Conservation (phyloP, 2,888 invertebrate species). For the Diabrotica balteata region DNA sequence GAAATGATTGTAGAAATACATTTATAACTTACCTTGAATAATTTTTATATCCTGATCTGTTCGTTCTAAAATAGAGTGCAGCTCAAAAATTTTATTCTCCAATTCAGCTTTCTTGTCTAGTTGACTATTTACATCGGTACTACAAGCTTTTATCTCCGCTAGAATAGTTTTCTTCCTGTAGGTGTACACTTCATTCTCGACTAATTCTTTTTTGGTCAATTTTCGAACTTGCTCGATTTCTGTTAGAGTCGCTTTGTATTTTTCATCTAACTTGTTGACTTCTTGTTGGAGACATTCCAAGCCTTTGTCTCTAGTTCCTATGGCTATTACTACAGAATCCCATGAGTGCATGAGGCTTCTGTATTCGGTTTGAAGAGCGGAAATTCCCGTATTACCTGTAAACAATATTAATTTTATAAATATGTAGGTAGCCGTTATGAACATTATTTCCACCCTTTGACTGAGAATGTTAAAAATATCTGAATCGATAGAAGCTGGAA, state of each 20-base stretch:
- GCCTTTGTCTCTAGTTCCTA: conserved; percentile 73
- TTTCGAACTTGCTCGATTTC: conserved; percentile 75
- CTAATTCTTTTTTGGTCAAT: conserved; percentile 70
- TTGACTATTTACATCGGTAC: conserved; percentile 63
- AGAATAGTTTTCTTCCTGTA: conserved; percentile 67
- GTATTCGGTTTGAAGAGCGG: conserved; percentile 74
- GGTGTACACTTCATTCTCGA: conserved; percentile 69
- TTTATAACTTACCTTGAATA: conserved; percentile 4
- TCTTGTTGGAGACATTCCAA: conserved; percentile 69
- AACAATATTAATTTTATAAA: not conserved
- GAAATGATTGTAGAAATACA: not conserved
- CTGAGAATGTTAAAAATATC: too few species aligned
- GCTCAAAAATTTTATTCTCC: conserved; percentile 65
- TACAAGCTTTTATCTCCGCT: conserved; percentile 64
- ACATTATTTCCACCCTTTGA: too few species aligned
- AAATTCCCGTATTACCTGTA: conserved; percentile 55
- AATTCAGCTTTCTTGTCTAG: conserved; percentile 60
- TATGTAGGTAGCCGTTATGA: too few species aligned
- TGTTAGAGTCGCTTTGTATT: conserved; percentile 49
- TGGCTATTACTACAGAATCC: conserved; percentile 76
- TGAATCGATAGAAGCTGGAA: too few species aligned
- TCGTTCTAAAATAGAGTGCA: conserved; percentile 62
- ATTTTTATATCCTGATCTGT: conserved; percentile 15
- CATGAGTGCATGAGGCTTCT: conserved; percentile 74
- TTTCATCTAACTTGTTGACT: conserved; percentile 58